These are phyloP conservation scores for Halichoerus grypus DNA, from an alignment of 2,113 vertebrate genomes.

Conservation along the genomic window DNA sequence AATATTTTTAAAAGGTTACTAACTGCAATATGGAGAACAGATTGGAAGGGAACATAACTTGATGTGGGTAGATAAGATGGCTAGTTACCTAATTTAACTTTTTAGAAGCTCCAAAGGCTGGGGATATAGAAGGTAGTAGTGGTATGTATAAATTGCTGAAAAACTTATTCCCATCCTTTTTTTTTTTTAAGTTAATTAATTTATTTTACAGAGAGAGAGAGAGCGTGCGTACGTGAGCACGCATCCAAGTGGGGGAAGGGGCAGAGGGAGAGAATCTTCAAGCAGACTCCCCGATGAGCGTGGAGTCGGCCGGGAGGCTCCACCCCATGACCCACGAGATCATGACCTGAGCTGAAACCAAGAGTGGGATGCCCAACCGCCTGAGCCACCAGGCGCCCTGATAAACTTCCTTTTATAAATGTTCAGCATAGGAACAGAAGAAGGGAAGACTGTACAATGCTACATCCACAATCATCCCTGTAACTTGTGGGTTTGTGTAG, in stretches of 20 bases:
- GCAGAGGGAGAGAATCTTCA: not conserved
- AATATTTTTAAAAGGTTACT: not conserved
- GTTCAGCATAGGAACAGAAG: not conserved
- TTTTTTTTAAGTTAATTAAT: not conserved
- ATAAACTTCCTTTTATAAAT: not conserved
- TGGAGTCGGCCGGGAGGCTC: not conserved
- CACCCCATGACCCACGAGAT: not conserved
- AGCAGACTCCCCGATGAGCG: not conserved
- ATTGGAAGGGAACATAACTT: not conserved
- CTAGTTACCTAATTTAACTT: not conserved
- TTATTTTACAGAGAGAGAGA: no score
- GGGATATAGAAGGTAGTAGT: not conserved
- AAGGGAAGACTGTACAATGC: not conserved
- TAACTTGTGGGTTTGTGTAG: not conserved
- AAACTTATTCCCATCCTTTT: not conserved
- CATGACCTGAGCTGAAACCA: not conserved
- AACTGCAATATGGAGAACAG: not conserved
- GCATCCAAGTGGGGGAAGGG: not conserved
- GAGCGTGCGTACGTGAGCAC: not conserved
- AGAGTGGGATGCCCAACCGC: not conserved
- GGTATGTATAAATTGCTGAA: not conserved
- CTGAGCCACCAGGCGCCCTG: not conserved
- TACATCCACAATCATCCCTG: not conserved
- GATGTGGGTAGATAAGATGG: not conserved
- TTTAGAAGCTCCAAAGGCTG: constrained; percentile 19